Evolutionary conservation across 1,140 invertebrate species (phyloP).

Genomic region (Latrodectus geometricus): DNA sequence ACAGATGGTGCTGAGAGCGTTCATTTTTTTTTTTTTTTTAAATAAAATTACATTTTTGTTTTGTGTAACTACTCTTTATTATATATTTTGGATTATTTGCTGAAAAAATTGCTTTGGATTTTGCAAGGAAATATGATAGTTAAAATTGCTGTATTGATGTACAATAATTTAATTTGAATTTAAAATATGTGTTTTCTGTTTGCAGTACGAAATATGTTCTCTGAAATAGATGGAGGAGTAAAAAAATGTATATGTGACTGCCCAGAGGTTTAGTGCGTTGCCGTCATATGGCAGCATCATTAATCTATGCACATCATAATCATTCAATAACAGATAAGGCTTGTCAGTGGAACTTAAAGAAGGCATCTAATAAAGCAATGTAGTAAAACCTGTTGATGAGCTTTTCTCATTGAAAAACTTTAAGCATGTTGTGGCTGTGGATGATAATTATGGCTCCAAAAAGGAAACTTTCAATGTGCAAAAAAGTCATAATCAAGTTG

Average conservation of each 20-base stretch:
- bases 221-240: neutral
- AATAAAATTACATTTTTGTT: too few species aligned
- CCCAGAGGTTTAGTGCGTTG: neutral
- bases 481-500: neutral
- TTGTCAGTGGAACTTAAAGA: constrained; percentile 8
- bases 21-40: too few species aligned
- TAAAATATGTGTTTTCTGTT: neutral
- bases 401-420: neutral
- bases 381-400: neutral
- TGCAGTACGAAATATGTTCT: neutral
- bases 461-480: neutral
- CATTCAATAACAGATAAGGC: neutral
- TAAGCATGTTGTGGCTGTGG: neutral
- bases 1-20: too few species aligned
- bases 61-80: too few species aligned
- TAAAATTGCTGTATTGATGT: neutral
- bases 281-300: constrained; percentile 1
- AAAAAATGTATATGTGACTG: neutral
- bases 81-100: neutral
- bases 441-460: neutral
- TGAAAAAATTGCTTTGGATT: neutral
- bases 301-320: constrained; percentile 1
- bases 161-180: neutral
- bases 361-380: neutral
- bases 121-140: neutral